Percentiles rank a stretch among this genome's conserved stretches.
Conservation (phyloP, 2,888 invertebrate species). For the Lepidocyrtinus sp. region DNA sequence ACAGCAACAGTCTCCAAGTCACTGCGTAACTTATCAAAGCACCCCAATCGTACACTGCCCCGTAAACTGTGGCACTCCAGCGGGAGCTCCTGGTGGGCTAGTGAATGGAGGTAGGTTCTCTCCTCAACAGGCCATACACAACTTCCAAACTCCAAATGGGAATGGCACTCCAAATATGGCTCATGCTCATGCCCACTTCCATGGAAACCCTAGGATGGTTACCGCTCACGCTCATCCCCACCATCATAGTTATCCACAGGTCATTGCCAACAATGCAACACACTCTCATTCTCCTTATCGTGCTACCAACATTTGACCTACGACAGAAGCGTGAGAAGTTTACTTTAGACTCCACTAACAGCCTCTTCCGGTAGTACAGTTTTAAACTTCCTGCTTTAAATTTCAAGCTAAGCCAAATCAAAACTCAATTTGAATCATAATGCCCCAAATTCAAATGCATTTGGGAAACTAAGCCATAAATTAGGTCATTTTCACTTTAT, state of each 20-base stretch:
- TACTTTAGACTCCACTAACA: too few species aligned
- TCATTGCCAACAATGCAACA: slow-evolving; percentile 47
- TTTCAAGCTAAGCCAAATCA: too few species aligned
- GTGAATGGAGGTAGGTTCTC: slow-evolving; percentile 65
- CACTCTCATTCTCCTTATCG: slow-evolving; percentile 68
- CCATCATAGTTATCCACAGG: slow-evolving; percentile 43
- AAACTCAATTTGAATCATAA: too few species aligned
- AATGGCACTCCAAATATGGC: slow-evolving; percentile 54
- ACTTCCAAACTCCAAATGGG: slow-evolving; percentile 45
- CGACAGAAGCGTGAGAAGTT: too few species aligned
- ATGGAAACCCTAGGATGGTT: slow-evolving; percentile 30
- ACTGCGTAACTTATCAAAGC: slow-evolving; percentile 67
- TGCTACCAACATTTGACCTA: slow-evolving; percentile 69
- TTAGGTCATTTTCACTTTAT: too few species aligned
- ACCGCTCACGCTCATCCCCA: slow-evolving; percentile 51
- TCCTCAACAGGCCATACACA: slow-evolving; percentile 64
- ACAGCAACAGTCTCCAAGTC: slow-evolving; percentile 65
- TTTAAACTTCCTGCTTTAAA: too few species aligned
- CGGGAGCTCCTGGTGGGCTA: slow-evolving; percentile 12
- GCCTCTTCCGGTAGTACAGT: too few species aligned
- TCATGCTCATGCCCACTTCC: slow-evolving; percentile 63
- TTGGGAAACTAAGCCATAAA: too few species aligned
- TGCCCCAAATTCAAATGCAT: too few species aligned
- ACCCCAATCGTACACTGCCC: slow-evolving; percentile 69
- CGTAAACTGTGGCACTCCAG: slow-evolving; percentile 67